Conservation (phyloP, 2,113 vertebrate genomes). For the Rhadina sibilatrix region DNA sequence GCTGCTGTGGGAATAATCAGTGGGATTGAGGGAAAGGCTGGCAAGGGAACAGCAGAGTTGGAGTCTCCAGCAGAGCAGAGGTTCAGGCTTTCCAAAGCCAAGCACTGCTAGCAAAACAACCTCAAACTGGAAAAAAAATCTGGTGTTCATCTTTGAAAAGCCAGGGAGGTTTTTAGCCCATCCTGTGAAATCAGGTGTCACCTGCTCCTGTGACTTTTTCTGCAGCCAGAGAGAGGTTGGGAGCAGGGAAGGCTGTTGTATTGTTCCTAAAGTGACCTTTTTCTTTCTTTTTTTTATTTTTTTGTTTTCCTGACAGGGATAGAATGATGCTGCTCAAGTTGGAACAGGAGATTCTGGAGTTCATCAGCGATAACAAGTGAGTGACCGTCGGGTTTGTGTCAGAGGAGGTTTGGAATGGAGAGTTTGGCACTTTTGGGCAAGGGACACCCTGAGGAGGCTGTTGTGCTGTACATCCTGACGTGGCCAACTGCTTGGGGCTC, state of each 20-base stretch:
- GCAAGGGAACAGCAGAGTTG: background rate
- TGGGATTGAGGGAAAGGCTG: background rate
- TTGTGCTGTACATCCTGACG: fast-evolving
- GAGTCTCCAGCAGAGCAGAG: slow-evolving; percentile 6
- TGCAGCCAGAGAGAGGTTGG: background rate
- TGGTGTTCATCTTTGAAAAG: background rate
- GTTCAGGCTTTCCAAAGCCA: background rate
- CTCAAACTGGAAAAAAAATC: background rate
- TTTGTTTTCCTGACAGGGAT: slow-evolving; percentile 79
- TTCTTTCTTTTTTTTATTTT: background rate
- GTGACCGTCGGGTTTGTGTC: background rate
- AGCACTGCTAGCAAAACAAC: background rate
- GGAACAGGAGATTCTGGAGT: slow-evolving; percentile 99
- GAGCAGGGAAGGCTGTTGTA: background rate
- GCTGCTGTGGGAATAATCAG: background rate
- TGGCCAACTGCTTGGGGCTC: background rate
- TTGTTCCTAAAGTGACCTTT: background rate
- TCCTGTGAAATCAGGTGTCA: background rate
- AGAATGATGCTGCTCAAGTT: slow-evolving; percentile 99
- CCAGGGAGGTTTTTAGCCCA: background rate
- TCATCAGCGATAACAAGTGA: slow-evolving; percentile 98
- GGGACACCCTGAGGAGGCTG: background rate
- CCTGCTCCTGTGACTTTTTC: background rate
- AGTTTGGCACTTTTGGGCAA: background rate
- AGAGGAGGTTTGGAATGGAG: fast-evolving